These are phyloP conservation scores for Tribolium castaneum DNA, from an alignment of 1,140 invertebrate species.

Conservation along the genomic window DNA sequence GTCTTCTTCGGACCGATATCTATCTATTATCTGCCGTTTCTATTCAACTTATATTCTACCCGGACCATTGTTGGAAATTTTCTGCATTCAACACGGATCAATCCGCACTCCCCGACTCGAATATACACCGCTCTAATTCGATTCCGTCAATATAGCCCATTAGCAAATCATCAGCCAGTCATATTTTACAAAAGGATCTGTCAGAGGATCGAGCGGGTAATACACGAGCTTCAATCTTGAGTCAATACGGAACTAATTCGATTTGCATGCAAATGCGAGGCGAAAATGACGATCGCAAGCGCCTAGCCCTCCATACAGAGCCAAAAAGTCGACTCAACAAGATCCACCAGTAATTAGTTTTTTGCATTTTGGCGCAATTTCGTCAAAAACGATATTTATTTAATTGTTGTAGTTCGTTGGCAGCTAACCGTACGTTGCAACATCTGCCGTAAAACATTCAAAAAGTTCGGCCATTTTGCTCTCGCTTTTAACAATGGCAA, in stretches of 20 bases:
- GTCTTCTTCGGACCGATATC: constrained; percentile 55
- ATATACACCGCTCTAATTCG: not conserved
- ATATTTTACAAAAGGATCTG: constrained; percentile 18
- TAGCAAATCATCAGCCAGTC: constrained; percentile 18
- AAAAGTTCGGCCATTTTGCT: constrained; percentile 37
- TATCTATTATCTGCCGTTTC: constrained; percentile 57
- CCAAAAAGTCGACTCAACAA: not conserved
- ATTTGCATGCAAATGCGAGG: constrained; percentile 52
- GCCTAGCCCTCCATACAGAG: not conserved
- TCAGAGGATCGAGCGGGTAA: constrained; percentile 9
- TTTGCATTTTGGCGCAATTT: not conserved
- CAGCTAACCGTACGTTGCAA: constrained; percentile 11
- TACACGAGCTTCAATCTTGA: constrained; percentile 43
- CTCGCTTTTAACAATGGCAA: constrained; percentile 18
- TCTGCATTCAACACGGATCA: constrained; percentile 28
- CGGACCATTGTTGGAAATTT: constrained; percentile 42
- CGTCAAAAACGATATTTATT: too few species aligned
- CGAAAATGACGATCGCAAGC: constrained; percentile 21
- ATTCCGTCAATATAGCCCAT: constrained; percentile 21
- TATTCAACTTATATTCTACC: constrained; percentile 40
- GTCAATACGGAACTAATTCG: constrained; percentile 54
- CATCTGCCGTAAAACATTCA: constrained; percentile 15
- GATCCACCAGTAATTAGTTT: not conserved
- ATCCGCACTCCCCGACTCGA: not conserved
- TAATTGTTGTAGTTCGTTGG: too few species aligned